Percentiles rank a stretch among this genome's conserved stretches.
Conservation (phyloP, 2,113 vertebrate species). For the Emydocephalus ijimae region DNA sequence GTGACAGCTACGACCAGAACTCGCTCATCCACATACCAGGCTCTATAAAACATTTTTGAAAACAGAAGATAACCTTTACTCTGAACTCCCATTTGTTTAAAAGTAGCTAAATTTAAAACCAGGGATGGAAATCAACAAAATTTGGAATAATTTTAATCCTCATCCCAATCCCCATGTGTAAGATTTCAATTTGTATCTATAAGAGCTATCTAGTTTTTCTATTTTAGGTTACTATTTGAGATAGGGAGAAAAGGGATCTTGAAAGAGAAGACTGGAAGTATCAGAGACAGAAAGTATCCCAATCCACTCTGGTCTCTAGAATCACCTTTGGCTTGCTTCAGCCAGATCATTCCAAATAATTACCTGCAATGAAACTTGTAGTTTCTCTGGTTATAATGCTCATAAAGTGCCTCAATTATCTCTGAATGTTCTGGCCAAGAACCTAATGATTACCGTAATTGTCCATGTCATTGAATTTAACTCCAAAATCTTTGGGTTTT, state of each 20-base stretch:
- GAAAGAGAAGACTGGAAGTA: neutral
- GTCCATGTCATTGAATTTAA: neutral
- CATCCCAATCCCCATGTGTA: neutral
- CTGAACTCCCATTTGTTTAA: neutral
- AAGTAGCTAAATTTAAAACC: neutral
- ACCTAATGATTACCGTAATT: neutral
- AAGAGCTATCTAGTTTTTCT: neutral
- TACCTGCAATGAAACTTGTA: neutral
- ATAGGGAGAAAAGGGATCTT: neutral
- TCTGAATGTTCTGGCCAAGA: neutral
- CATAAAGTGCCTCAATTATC: neutral
- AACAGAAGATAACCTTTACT: neutral
- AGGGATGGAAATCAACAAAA: neutral
- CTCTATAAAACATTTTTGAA: slow-evolving; percentile 69
- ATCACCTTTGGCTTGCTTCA: neutral
- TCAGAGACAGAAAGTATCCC: neutral
- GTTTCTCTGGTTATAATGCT: neutral
- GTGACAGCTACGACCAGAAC: slow-evolving; percentile 87
- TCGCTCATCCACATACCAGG: slow-evolving; percentile 88
- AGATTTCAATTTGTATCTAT: neutral
- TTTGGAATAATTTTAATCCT: neutral
- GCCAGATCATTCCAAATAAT: neutral
- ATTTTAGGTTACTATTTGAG: neutral
- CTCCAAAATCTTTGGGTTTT: neutral
- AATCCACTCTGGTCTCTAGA: neutral